A percentile compares a stretch with the other conserved stretches of the same genome.
These are phyloP conservation scores for Hirtodrosophila confusa DNA, from an alignment of 2,888 invertebrate species.

Conservation along the genomic window DNA sequence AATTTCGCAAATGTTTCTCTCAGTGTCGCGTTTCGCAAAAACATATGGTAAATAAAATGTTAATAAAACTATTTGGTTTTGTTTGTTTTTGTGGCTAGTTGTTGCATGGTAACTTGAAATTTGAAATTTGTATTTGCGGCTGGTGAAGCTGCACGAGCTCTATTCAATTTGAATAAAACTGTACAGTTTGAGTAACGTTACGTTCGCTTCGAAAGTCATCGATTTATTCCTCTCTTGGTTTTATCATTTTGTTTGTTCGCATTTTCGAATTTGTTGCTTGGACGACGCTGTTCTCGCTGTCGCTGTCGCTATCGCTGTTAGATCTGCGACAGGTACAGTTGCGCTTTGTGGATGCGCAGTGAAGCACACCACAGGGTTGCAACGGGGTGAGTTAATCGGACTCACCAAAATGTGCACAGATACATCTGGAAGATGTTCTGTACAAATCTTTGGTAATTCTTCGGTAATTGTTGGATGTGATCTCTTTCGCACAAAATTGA, in stretches of 20 bases:
- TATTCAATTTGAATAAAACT: slow-evolving; percentile 27
- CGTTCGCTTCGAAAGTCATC: slow-evolving; percentile 3
- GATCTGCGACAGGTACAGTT: slow-evolving; percentile 11
- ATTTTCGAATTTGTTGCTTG: background rate
- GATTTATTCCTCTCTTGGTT: slow-evolving; percentile 6
- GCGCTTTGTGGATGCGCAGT: slow-evolving; percentile 11
- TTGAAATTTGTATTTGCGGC: slow-evolving; percentile 31
- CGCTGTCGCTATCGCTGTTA: slow-evolving; percentile 2
- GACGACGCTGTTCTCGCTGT: slow-evolving; percentile 1
- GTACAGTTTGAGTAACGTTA: slow-evolving; percentile 29
- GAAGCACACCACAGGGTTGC: slow-evolving; percentile 36
- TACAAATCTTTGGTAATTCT: slow-evolving; percentile 11
- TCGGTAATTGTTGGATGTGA: too few relatives aligned
- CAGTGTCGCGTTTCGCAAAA: slow-evolving; percentile 38
- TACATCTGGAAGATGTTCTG: slow-evolving; percentile 10
- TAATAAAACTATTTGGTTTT: slow-evolving; percentile 55
- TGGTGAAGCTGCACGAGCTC: slow-evolving; percentile 33
- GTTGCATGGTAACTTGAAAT: slow-evolving; percentile 18
- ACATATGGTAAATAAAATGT: slow-evolving; percentile 68
- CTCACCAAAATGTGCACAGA: slow-evolving; percentile 21
- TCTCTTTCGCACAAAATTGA: slow-evolving; percentile 13
- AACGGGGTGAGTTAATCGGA: slow-evolving; percentile 22
- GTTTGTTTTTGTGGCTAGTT: slow-evolving; percentile 25
- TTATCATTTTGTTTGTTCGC: background rate
- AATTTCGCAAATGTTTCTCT: slow-evolving; percentile 24